phyloP scores from a whole-genome alignment of 2,113 vertebrate species.

The Cariama cristata region DNA sequence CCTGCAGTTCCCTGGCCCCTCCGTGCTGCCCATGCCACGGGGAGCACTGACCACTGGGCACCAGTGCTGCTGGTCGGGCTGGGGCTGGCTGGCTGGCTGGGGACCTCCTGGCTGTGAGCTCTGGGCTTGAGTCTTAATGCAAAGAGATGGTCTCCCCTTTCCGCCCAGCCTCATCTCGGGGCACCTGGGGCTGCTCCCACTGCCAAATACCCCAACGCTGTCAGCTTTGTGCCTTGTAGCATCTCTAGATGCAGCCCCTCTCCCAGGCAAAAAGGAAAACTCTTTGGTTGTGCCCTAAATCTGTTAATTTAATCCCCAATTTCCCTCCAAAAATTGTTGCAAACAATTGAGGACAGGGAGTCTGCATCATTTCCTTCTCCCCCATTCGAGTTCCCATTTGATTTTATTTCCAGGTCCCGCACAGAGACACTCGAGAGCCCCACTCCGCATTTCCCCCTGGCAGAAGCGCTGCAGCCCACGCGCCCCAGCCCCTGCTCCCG shows the following conservation, averaged over 20 bases:
- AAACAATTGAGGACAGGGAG: not conserved
- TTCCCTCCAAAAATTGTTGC: not conserved
- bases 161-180: not conserved
- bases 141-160: not conserved
- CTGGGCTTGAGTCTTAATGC: not conserved
- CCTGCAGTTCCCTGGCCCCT: not conserved
- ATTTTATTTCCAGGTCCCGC: not conserved
- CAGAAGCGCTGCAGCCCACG: not conserved
- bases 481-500: not conserved
- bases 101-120: not conserved
- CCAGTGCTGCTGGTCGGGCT: not conserved
- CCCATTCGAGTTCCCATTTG: rapidly evolving
- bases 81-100: not conserved
- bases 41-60: not conserved
- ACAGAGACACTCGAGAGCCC: not conserved
- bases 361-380: not conserved
- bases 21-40: rapidly evolving
- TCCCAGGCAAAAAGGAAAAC: not conserved
- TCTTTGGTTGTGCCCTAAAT: not conserved
- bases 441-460: not conserved
- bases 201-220: not conserved
- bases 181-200: rapidly evolving
- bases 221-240: not conserved
- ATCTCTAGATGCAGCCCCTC: not conserved
- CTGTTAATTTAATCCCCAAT: not conserved